Percentiles rank a stretch among this genome's conserved stretches.
Conservation (phyloP, 2,113 vertebrate genomes). For the Petromus typicus region DNA sequence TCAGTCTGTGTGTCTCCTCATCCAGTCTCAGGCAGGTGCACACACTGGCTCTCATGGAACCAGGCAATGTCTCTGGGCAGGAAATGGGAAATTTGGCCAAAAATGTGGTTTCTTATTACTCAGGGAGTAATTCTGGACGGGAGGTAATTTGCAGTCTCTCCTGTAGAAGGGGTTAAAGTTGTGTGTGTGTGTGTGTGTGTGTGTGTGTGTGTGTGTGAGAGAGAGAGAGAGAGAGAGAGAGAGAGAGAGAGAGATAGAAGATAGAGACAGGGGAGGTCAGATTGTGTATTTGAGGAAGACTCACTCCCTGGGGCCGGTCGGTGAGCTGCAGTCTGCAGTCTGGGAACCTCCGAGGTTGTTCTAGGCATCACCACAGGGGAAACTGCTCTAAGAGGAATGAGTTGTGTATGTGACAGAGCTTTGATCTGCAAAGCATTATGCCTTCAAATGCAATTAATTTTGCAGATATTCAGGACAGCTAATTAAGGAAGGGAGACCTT, state of each 20-base stretch:
- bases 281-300: neutral
- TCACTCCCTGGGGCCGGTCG: no score
- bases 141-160: neutral
- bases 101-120: conserved; percentile 4
- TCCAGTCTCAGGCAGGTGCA: neutral
- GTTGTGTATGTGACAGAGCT: conserved; percentile 6
- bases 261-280: no score
- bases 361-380: conserved; percentile 8
- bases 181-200: neutral
- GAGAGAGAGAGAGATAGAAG: neutral
- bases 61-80: neutral
- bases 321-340: neutral
- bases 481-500: conserved; percentile 53
- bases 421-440: conserved; percentile 32
- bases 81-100: neutral
- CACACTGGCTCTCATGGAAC: neutral
- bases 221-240: neutral
- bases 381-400: conserved; percentile 28
- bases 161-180: conserved; percentile 6
- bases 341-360: neutral
- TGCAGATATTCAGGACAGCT: conserved; percentile 52
- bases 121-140: neutral
- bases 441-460: conserved; percentile 61
- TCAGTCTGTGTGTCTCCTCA: neutral
- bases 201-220: no score